Evolutionary conservation across 1,140 invertebrate genomes (phyloP), one percentile per base, ranked within the genome.

Genomic region (Armadillidium nasatum): DNA sequence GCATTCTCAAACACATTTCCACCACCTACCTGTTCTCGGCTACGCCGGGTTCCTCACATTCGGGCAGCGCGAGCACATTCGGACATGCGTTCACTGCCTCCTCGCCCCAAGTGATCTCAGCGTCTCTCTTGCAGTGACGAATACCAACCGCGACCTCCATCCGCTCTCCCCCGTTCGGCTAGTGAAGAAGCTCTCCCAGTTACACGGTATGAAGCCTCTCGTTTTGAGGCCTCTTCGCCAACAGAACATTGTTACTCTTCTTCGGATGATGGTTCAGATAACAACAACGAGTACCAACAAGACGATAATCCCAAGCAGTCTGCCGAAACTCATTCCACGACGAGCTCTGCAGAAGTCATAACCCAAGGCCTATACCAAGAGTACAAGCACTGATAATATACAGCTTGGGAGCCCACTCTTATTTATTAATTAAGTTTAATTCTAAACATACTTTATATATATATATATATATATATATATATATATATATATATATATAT

Each of bases 111-210:
- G 72, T 79, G 78, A 79, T 72, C 72, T 79, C 74, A 74, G 78
- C 78, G 74, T 78, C 73, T 79, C 78, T 79, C 75, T 79, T 79
- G 72, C 78, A 79, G 78, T 79, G 78, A 79, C 75, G 78, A 79
- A 71, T 79, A 79, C 67, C 76, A 74, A 69, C 71, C 74, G 71
- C 71, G 78, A 74, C 78, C 78, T 73, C 74, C 78, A 44, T 76
- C 74, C 72, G 74, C 78, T 74, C 78, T 79, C 75, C 78, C 91
- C 89, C 91, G 91, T 88, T 93, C 91, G 90, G 93, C 91, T 87
- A 94, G 92, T 91, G 92, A 93, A 87, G 91, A 93, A 85, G 88
- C 89, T 84, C 88, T 92, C 84, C 88, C 90, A 83, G 89, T 89
- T 83, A 87, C 87, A 73, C 78, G 78, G 33, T 79, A 76, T 60